Evolutionary conservation across 2,113 vertebrate species (phyloP), one percentile per base, ranked within the genome.

Genomic region (Psephotus haematonotus): DNA sequence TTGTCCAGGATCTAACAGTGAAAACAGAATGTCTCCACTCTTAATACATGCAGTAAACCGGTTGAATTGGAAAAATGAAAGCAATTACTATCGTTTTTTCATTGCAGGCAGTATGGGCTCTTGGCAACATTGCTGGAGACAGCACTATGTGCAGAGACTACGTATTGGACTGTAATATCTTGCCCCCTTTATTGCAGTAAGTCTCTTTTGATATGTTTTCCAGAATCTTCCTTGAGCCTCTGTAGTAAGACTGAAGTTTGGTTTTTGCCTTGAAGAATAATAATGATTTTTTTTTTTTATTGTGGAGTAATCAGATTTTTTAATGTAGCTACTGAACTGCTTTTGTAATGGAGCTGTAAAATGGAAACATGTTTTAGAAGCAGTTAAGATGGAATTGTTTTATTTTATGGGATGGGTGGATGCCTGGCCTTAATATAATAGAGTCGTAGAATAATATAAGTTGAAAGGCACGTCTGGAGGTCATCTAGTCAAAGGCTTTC

Each of bases 81-180:
- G 19, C 39, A 62, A 41, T 78, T 86, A 64, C 60, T 78, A 1
- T 76, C 94, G 16, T 86, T 82, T 97, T 95, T 95, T 92, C 64
- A 63, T 96, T 82, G 81, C 98, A 99, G 99, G 99, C 99, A 63
- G 99, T 99, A 67, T 99, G 99, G 99, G 99, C 99, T 89, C 98
- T 99, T 88, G 99, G 99, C 82, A 99, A 99, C 97, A 99, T 99
- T 94, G 99, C 99, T 97, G 99, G 99, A 86, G 99, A 99, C 93
- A 99, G 99, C 97, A 99, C 99, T 82, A 99, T 99, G 98, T 99
- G 99, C 98, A 98, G 99, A 96, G 99, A 99, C 95, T 99, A 99
- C 76, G 99, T 99, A 64, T 97, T 99, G 97, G 99, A 99, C 98
- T 99, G 99, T 98, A 99, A 99, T 96, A 99, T 99, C 89, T 98